These are phyloP conservation scores for Villa cingulata DNA, from an alignment of 2,888 invertebrate species.

Conservation along the genomic window DNA sequence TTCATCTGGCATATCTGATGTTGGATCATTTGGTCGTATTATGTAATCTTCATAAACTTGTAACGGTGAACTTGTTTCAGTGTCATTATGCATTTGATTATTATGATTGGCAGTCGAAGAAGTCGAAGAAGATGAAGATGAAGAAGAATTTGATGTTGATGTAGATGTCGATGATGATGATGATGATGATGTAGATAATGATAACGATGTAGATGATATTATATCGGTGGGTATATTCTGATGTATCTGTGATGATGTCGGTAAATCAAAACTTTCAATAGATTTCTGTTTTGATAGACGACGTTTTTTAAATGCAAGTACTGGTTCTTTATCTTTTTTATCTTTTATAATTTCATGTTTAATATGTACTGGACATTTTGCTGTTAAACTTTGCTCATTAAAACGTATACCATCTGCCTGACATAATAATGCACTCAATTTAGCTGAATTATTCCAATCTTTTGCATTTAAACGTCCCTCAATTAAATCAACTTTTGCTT, in stretches of 20 bases:
- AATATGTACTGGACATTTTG: slow-evolving; percentile 29
- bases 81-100: too few species aligned
- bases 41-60: slow-evolving; percentile 30
- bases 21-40: slow-evolving; percentile 19
- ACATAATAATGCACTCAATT: slow-evolving; percentile 62
- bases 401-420: slow-evolving; percentile 39
- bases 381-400: slow-evolving; percentile 25
- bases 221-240: slow-evolving; percentile 4
- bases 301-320: slow-evolving; percentile 31
- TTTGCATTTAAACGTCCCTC: slow-evolving; percentile 59
- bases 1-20: slow-evolving; percentile 24
- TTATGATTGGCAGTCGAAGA: slow-evolving; percentile 1
- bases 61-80: slow-evolving; percentile 23
- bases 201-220: slow-evolving; percentile 10
- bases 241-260: slow-evolving; percentile 3
- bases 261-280: slow-evolving; percentile 28
- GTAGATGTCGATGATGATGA: neutral
- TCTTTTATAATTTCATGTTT: slow-evolving; percentile 26
- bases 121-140: slow-evolving; percentile 8
- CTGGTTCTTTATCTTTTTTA: slow-evolving; percentile 24
- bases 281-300: slow-evolving; percentile 34
- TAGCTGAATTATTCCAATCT: slow-evolving; percentile 53
- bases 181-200: slow-evolving; percentile 14
- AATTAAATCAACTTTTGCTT: slow-evolving; percentile 61
- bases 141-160: slow-evolving; percentile 10